Evolutionary conservation across 2,888 invertebrate species (phyloP).

Genomic region (Polia nebulosa): DNA sequence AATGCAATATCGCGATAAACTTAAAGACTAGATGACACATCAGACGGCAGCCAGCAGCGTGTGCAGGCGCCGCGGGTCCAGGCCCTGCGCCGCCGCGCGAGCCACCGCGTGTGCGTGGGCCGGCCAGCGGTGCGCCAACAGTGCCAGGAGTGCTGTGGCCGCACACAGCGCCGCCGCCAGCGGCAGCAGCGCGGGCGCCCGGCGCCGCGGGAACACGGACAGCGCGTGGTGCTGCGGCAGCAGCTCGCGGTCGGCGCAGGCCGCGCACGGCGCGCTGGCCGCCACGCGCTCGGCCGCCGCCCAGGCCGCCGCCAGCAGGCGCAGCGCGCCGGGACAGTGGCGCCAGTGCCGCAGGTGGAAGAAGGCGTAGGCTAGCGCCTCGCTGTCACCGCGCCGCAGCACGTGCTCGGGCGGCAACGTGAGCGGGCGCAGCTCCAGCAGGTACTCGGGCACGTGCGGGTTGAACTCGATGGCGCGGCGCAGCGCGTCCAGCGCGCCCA

Average conservation of each 20-base stretch:
- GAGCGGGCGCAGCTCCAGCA: constrained; percentile 98
- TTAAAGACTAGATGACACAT: background rate
- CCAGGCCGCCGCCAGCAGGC: constrained; percentile 96
- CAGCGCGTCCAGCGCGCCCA: constrained; percentile 95
- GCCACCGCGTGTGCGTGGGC: constrained; percentile 70
- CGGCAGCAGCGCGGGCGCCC: constrained; percentile 97
- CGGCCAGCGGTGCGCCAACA: constrained; percentile 77
- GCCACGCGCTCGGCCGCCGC: constrained; percentile 93
- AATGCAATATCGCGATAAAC: background rate
- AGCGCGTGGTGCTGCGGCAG: constrained; percentile 95
- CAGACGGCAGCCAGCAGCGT: constrained; percentile 70
- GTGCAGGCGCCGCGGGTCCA: constrained; percentile 69
- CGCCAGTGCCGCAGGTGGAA: constrained; percentile 99
- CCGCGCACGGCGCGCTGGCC: constrained; percentile 97
- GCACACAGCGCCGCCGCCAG: constrained; percentile 95
- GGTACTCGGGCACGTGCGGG: constrained; percentile 99
- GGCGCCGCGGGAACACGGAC: constrained; percentile 94
- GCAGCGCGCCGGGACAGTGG: constrained; percentile 98
- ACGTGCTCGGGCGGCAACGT: constrained; percentile 99
- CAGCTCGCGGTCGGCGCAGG: constrained; percentile 94
- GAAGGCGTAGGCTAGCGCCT: constrained; percentile 99
- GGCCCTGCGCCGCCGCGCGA: constrained; percentile 64
- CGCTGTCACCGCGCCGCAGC: constrained; percentile 98
- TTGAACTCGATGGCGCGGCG: constrained; percentile 99
- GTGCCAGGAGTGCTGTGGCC: constrained; percentile 93